A percentile compares a stretch with the other conserved stretches of the same genome.
phyloP scores from a whole-genome alignment of 2,797 vertebrate species.

The Pachyuromys duprasi region DNA sequence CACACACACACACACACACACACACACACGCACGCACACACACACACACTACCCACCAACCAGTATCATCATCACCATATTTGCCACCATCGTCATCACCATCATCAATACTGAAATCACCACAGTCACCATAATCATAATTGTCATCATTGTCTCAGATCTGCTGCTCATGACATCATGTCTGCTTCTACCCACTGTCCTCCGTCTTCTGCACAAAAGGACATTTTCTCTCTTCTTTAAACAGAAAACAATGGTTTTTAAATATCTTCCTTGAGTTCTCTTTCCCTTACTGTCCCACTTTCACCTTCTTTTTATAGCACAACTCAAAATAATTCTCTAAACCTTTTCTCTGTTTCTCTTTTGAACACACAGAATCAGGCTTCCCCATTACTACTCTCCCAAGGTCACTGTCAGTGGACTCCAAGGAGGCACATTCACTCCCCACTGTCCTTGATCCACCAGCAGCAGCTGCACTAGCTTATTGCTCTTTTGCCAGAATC shows the following conservation, averaged over 20 bases:
- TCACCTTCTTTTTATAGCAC: not conserved
- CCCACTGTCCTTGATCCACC: not conserved
- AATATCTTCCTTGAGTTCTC: not conserved
- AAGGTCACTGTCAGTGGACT: not conserved
- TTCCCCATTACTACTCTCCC: not conserved
- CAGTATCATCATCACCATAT: not conserved
- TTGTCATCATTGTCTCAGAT: not conserved
- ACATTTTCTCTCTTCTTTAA: not conserved
- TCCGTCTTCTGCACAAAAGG: not conserved
- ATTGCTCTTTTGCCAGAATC: not conserved
- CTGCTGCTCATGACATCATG: not conserved
- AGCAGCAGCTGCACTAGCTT: not conserved
- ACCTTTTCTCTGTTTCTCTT: not conserved
- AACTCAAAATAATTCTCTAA: conserved; percentile 38
- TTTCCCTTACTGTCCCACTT: not conserved
- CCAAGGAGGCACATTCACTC: accelerated
- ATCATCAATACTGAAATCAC: accelerated
- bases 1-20: not conserved
- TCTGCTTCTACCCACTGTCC: not conserved
- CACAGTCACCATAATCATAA: too few species aligned
- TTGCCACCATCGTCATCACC: not conserved
- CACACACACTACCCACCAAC: not conserved
- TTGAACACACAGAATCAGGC: not conserved
- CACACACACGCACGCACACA: not conserved
- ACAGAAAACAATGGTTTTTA: not conserved